Percentiles rank a stretch among this genome's conserved stretches.
Conservation (phyloP, 2,888 invertebrate species). For the Pandemis corylana region DNA sequence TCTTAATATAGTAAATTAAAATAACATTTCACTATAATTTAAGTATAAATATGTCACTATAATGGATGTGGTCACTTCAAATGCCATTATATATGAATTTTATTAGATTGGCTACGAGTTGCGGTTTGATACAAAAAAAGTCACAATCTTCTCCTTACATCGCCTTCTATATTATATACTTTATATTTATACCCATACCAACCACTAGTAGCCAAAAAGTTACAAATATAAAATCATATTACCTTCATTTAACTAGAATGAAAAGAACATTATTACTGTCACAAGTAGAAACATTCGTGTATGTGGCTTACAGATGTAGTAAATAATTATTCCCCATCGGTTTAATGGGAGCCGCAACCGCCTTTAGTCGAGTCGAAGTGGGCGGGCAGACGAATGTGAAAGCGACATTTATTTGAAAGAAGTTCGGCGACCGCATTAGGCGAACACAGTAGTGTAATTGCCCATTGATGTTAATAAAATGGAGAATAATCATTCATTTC, state of each 20-base stretch:
- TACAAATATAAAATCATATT: neutral
- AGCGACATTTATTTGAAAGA: too few species aligned
- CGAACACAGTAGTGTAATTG: too few species aligned
- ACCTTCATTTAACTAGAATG: slow-evolving; percentile 22
- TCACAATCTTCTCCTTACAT: too few species aligned
- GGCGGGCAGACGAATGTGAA: too few species aligned
- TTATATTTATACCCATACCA: neutral
- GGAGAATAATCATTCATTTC: too few species aligned
- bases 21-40: neutral
- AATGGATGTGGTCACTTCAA: neutral
- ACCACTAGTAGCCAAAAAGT: neutral
- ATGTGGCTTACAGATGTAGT: neutral
- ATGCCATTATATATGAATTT: neutral
- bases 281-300: slow-evolving; percentile 7
- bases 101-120: neutral
- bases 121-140: too few species aligned
- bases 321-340: too few species aligned
- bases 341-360: too few species aligned
- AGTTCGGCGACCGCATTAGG: too few species aligned
- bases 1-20: neutral
- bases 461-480: too few species aligned
- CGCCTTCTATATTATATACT: neutral
- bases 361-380: too few species aligned
- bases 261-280: slow-evolving; percentile 20
- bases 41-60: neutral